Evolutionary conservation across 2,113 vertebrate genomes (phyloP), one percentile per base, ranked within the genome.

Genomic region (Petroica traversi): DNA sequence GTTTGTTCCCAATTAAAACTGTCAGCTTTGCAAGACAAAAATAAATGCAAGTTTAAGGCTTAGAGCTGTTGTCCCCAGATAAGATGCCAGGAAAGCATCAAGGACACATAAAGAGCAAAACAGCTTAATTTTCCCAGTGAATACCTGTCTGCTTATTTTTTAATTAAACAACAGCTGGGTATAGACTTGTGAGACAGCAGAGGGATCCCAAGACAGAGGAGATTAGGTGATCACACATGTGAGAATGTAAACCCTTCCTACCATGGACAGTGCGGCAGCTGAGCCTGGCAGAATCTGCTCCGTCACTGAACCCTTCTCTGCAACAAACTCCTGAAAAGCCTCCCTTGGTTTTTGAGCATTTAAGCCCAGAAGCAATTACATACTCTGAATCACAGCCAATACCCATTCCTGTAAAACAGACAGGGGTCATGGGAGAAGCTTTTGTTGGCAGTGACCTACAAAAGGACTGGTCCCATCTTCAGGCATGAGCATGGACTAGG

Each of bases 131-230:
- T 89, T 89, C 85, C 41, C 24, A 3, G 52, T 51, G 54, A 94
- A 73, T 92, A 92, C 38, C 59, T 91, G 59, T 25, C 85, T 86
- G 67, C 24, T 94, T 95, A 36, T 54, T 93, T 88, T 92, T 85
- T 85, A 93, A 95, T 89, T 83, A 89, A 95, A 82, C 61, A 85
- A 91, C 74, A 95, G 45, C 55, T 69, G 62, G 28, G 8, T 51
- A 46, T 58, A 69, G 85, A 61, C 33, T 87, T 87, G 41, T 78
- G 58, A 84, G 66, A 33, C 80, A 92, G 71, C 69, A 92, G 66
- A 85, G 92, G 33, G 41, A 85, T 91, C 81, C 88, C 82, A 64
- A 80, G 71, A 36, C 74, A 76, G 67, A 66, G 52, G 57, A 74
- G 77, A 95, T 88, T 46, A 91, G 67, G 71, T 3, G 1, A 84